Percentiles rank a stretch among this genome's conserved stretches.
These are phyloP conservation scores for Brachypteracias leptosomus DNA, from an alignment of 2,113 vertebrate genomes.

Conservation along the genomic window DNA sequence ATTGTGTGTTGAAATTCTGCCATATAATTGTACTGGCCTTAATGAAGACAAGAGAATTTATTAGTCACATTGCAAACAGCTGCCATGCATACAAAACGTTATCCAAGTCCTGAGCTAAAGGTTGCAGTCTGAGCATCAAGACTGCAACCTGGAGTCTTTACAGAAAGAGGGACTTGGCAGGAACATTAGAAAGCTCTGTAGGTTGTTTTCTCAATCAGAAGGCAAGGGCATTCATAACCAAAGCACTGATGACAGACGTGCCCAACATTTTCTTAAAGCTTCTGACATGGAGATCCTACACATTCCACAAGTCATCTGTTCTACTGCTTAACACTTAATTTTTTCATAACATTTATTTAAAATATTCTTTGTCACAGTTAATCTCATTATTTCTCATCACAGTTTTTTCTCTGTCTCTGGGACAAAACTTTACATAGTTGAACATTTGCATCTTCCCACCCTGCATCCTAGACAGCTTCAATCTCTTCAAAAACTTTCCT, in stretches of 20 bases:
- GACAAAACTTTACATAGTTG: background rate
- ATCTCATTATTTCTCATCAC: background rate
- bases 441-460: background rate
- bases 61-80: background rate
- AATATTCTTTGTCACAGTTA: background rate
- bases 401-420: background rate
- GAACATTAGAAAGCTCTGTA: background rate
- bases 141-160: background rate
- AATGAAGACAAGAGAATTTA: background rate
- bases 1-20: background rate
- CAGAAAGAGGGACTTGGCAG: background rate
- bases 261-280: background rate
- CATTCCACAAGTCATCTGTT: background rate
- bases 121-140: background rate
- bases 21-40: background rate
- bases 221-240: background rate
- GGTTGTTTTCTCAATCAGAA: background rate
- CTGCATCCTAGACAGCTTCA: background rate
- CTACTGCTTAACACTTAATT: too few species aligned
- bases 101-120: background rate
- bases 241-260: background rate
- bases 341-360: too few species aligned
- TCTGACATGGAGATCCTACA: background rate
- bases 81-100: background rate
- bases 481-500: background rate